phyloP scores from a whole-genome alignment of 2,797 vertebrate species.

The Melanitta fusca region DNA sequence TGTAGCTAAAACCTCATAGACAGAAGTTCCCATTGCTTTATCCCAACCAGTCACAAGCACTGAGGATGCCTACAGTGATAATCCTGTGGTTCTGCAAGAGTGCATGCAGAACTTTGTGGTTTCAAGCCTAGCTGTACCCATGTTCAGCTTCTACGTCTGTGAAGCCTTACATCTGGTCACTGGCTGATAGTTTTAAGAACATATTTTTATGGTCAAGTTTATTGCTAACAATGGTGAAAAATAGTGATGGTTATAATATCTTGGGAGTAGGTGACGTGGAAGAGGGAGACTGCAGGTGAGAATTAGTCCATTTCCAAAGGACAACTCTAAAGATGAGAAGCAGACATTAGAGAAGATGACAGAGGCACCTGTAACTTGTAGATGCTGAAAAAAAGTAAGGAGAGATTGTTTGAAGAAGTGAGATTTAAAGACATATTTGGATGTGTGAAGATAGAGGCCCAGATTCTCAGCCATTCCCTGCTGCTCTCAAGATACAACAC shows the following conservation, averaged over 20 bases:
- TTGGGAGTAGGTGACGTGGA: not conserved
- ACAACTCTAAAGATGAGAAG: not conserved
- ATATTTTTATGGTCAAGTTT: not conserved
- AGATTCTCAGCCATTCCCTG: constrained; percentile 52
- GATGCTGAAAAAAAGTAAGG: not conserved
- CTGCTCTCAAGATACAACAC: constrained; percentile 21
- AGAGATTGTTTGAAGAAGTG: constrained; percentile 54
- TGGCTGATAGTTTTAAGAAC: not conserved
- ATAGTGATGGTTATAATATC: not conserved
- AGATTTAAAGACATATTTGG: constrained; percentile 58
- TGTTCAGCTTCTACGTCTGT: not conserved
- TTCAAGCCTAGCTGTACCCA: not conserved
- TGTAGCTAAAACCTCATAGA: not conserved
- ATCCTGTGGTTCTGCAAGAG: not conserved
- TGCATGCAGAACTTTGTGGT: not conserved
- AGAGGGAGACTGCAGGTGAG: not conserved
- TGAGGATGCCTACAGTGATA: not conserved
- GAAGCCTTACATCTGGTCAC: not conserved
- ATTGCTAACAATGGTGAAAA: not conserved
- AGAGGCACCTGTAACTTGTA: constrained; percentile 32
- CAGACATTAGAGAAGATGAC: not conserved
- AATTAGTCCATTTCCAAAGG: not conserved
- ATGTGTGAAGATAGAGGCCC: constrained; percentile 58
- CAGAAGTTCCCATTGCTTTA: not conserved
- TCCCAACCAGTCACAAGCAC: not conserved